These are phyloP conservation scores for Pseudomyrmex gracilis DNA, from an alignment of 1,140 invertebrate genomes.

Conservation along the genomic window DNA sequence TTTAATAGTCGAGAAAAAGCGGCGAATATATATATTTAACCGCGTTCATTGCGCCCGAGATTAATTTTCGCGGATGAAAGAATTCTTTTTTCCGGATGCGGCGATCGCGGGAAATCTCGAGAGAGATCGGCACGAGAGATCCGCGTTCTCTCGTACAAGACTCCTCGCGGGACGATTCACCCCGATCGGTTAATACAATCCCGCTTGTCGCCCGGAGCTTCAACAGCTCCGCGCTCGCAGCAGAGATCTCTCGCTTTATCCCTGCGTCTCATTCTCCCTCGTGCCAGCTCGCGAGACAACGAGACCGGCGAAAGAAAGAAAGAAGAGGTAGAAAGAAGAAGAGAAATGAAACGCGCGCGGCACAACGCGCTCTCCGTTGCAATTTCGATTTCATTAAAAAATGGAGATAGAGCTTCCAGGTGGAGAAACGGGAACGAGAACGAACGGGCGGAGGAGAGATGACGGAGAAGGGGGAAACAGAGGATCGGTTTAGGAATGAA, in stretches of 20 bases:
- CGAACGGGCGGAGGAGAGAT: constrained; percentile 13
- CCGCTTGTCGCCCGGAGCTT: constrained; percentile 64
- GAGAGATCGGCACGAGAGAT: constrained; percentile 24
- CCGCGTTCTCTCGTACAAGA: constrained; percentile 43
- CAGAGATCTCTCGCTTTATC: constrained; percentile 46
- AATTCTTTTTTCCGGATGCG: constrained; percentile 25
- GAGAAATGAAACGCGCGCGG: constrained; percentile 47
- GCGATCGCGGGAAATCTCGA: constrained; percentile 38
- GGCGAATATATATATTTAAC: neutral
- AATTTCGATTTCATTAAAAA: constrained; percentile 79
- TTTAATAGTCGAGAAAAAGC: neutral
- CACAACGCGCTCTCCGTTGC: constrained; percentile 47
- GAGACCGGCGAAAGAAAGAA: constrained; percentile 17
- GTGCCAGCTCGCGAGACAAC: constrained; percentile 31
- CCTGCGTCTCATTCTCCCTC: neutral
- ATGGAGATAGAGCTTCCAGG: constrained; percentile 75
- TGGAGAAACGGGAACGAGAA: constrained; percentile 67
- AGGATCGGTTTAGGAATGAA: constrained; percentile 45
- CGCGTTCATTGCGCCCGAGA: neutral
- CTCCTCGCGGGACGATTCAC: constrained; percentile 59
- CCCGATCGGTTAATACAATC: constrained; percentile 68
- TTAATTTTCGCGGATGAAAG: constrained; percentile 34
- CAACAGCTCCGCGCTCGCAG: constrained; percentile 31
- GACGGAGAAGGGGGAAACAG: constrained; percentile 1
- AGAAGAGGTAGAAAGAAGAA: constrained; percentile 10